Base-by-base conservation (phyloP, 1,140 invertebrate genomes). In the Helicoverpa zea region DNA sequence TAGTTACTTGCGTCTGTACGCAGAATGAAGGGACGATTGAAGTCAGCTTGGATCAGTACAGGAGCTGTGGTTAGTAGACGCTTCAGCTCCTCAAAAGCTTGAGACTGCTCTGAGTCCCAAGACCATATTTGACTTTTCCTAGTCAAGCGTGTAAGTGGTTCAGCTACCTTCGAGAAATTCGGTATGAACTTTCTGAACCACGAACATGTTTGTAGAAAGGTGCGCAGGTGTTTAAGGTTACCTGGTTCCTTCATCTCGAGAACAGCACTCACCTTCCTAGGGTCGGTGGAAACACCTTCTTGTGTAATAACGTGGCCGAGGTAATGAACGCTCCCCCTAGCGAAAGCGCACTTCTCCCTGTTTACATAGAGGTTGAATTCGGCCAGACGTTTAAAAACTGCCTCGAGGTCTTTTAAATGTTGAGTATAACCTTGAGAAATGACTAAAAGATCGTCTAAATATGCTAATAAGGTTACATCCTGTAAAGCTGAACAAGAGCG, bases 381-480 rank as follows among this genome's bases (percentile, higher is more conserved):
- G 13, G 73, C 52, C 0, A 88, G 56, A 10, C 79, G 66, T 0
- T 90, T 23, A 90, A 83, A 80, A 82, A 88, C 59, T 80, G 86
- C 64, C 68, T 86, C 30, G 12, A 95, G 78, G 52, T 92, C 86
- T 74, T 76, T 0, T 0, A 91, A 3, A 80, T 95, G 91, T 4
- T 89, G 77, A 0, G 91, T 80, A 64, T 94, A 92, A 1, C 85
- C 82, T 9, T 64, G 13, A 29, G 88, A 88, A 12, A 91, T 66
- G 0, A 95, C 80, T 47, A 95, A 85, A 14, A 95, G 84, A 80
- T 95, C 94, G 81, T 95, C 92, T 3, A 95, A 80, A 83, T 95
- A 96, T 1, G 86, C 89, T 18, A 94, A 82, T 16, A 89, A 51
- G 7, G 68, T 82, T 7, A 93, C 64, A 52, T 86, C 77, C 54